These are phyloP conservation scores for Drosophila cracens DNA, from an alignment of 2,888 invertebrate genomes.

Conservation along the genomic window DNA sequence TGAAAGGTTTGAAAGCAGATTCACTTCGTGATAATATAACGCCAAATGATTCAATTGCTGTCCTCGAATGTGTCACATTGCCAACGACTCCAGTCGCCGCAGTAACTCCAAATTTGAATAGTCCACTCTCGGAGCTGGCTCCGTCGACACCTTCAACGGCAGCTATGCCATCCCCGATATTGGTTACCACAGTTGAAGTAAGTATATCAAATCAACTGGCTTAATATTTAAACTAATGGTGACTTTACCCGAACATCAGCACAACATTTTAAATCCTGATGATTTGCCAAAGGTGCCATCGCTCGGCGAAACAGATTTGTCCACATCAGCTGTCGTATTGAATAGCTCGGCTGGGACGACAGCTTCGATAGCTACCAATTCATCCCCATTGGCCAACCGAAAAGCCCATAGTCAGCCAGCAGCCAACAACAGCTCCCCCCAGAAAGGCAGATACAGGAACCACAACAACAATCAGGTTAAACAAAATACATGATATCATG, in stretches of 20 bases:
- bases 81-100: constrained; percentile 53
- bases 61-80: constrained; percentile 51
- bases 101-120: constrained; percentile 44
- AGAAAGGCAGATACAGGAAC: constrained; percentile 66
- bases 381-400: constrained; percentile 59
- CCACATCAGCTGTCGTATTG: constrained; percentile 54
- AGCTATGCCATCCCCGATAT: constrained; percentile 65
- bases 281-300: constrained; percentile 68
- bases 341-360: constrained; percentile 76
- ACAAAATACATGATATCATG: background rate
- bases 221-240: background rate
- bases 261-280: constrained; percentile 48
- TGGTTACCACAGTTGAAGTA: constrained; percentile 69
- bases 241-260: constrained; percentile 34
- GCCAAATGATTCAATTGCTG: constrained; percentile 35
- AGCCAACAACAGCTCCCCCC: constrained; percentile 44
- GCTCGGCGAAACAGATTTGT: constrained; percentile 52
- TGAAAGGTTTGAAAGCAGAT: constrained; percentile 32
- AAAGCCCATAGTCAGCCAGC: constrained; percentile 33
- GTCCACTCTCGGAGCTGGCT: constrained; percentile 59
- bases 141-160: constrained; percentile 61
- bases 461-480: constrained; percentile 80
- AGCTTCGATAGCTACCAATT: constrained; percentile 67
- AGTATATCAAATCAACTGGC: constrained; percentile 1
- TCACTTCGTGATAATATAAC: constrained; percentile 24